Evolutionary conservation across 2,113 vertebrate genomes (phyloP).

Genomic region (Atlantisia rogersi): DNA sequence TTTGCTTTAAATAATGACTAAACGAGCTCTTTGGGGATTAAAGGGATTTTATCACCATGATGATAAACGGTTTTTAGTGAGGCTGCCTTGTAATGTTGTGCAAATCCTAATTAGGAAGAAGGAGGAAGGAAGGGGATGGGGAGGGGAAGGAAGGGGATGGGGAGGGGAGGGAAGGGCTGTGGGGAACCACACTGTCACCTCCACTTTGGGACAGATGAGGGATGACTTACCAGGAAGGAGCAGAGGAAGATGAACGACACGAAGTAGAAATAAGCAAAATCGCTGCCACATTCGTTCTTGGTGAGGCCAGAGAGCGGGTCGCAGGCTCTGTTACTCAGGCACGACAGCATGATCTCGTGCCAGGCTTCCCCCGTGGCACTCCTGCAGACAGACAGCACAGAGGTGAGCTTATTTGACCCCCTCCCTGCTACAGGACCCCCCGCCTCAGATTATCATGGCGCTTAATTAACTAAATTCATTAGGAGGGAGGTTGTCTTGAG

Average conservation of each 20-base stretch:
- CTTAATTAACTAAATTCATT: neutral
- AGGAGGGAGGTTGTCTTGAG: neutral
- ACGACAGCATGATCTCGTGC: slow-evolving; percentile 97
- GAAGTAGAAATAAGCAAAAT: slow-evolving; percentile 98
- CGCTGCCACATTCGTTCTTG: slow-evolving; percentile 89
- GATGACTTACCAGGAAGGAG: slow-evolving; percentile 91
- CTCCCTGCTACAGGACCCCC: rapidly evolving
- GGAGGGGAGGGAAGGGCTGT: neutral
- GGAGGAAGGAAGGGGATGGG: neutral
- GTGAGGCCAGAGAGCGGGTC: slow-evolving; percentile 78
- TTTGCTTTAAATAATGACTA: neutral
- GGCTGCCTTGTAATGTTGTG: neutral
- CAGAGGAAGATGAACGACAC: slow-evolving; percentile 98
- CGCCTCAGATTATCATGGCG: rapidly evolving
- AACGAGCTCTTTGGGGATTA: neutral
- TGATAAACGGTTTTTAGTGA: neutral
- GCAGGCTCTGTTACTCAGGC: slow-evolving; percentile 85
- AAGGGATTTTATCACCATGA: neutral
- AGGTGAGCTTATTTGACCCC: neutral
- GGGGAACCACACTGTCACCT: neutral
- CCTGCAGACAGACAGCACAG: slow-evolving; percentile 67
- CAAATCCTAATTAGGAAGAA: neutral
- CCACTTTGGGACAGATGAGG: too few species aligned
- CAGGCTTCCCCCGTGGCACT: slow-evolving; percentile 95
- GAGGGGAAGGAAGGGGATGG: neutral